These are phyloP conservation scores for Zaprionus africanus DNA, from an alignment of 1,140 invertebrate genomes.

Conservation along the genomic window DNA sequence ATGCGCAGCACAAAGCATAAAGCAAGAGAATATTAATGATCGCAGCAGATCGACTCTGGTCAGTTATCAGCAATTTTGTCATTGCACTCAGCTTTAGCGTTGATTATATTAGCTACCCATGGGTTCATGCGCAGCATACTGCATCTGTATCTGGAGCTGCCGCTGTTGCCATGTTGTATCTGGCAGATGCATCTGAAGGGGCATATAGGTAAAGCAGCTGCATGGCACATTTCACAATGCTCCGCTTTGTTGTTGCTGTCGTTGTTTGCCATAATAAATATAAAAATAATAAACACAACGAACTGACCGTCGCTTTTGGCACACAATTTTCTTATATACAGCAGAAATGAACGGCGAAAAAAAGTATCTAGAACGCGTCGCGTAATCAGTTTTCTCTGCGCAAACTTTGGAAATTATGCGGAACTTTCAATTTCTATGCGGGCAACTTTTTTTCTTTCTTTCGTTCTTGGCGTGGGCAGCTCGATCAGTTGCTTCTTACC, in stretches of 20 bases:
- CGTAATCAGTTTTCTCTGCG: constrained; percentile 65
- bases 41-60: constrained; percentile 26
- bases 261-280: constrained; percentile 48
- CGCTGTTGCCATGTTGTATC: constrained; percentile 50
- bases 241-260: constrained; percentile 34
- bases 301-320: constrained; percentile 55
- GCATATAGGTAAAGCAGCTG: constrained; percentile 5
- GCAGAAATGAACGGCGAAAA: constrained; percentile 2
- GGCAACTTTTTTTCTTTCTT: constrained; percentile 57
- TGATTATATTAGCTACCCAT: constrained; percentile 58
- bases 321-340: constrained; percentile 31
- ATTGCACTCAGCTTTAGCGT: constrained; percentile 74
- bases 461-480: constrained; percentile 48
- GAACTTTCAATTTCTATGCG: constrained; percentile 75
- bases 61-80: constrained; percentile 80
- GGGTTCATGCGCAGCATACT: background rate
- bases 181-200: constrained; percentile 39
- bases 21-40: constrained; percentile 60
- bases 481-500: constrained; percentile 31
- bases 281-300: constrained; percentile 73
- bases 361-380: constrained; percentile 76
- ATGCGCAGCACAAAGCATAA: constrained; percentile 32
- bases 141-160: constrained; percentile 35
- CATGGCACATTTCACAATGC: constrained; percentile 34
- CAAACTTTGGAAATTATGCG: constrained; percentile 55